phyloP scores from a whole-genome alignment of 1,140 invertebrate species.

The Drosophila orosa region DNA sequence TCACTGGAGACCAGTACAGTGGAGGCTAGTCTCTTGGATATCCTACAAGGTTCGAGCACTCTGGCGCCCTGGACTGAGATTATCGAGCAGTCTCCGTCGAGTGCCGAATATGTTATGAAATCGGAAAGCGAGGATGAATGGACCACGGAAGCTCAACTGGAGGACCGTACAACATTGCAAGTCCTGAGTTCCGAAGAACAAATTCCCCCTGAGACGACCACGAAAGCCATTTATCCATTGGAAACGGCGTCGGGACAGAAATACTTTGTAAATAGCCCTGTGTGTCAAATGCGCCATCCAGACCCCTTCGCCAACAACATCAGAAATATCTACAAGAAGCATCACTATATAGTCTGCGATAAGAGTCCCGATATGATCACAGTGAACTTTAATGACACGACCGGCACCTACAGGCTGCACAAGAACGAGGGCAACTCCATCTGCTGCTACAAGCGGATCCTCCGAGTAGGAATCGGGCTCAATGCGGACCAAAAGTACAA shows the following conservation, averaged over 20 bases:
- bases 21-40: background rate
- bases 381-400: constrained; percentile 64
- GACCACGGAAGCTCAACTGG: background rate
- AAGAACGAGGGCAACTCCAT: constrained; percentile 53
- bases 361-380: constrained; percentile 84
- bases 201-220: background rate
- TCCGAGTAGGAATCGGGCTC: constrained; percentile 65
- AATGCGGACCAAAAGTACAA: constrained; percentile 84
- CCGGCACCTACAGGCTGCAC: constrained; percentile 53
- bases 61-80: background rate
- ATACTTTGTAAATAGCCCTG: constrained; percentile 59
- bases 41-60: background rate
- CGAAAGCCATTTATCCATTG: background rate
- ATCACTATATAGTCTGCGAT: constrained; percentile 86
- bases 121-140: background rate
- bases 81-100: no score
- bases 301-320: constrained; percentile 88
- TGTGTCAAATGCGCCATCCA: constrained; percentile 88
- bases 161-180: background rate
- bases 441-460: constrained; percentile 86
- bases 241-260: constrained; percentile 15
- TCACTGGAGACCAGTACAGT: background rate
- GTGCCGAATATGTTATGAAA: background rate
- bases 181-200: background rate
- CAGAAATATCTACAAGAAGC: constrained; percentile 86